Base-by-base conservation (phyloP, 2,797 vertebrate genomes). In the Mormyrus proboscirostris region DNA sequence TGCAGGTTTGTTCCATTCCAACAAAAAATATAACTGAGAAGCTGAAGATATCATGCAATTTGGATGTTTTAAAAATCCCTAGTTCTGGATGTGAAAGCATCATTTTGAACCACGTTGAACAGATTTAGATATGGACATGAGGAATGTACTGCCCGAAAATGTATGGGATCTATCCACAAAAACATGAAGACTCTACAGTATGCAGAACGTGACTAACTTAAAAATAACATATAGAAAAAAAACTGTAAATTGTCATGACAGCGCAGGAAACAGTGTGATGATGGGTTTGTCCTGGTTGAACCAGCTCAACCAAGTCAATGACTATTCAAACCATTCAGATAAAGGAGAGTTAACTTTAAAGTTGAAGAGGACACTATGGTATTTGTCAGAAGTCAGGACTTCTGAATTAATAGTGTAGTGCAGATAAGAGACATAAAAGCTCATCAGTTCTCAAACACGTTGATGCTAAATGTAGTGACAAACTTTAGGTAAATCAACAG, bases 401-500 rank as follows among this genome's bases (percentile, higher is more conserved):
- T 47, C 59, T 65, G 33, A 44, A 44, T 69, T 22, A 65, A 69
- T 14, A 3, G 19, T 25, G 57, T 22, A 47, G 8, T 47, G 86
- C 33, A 88, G 59, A 88, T 25, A 59, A 49, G 29, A 59, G 9
- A 82, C 76, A 79, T 59, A 9, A 59, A 51, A 55, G 50, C 53
- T 57, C 49, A 51, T 49, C 49, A 84, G 44, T 22, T 76, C 55
- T 51, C 19, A 88, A 22, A 84, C 57, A 69, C 14, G 55, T 51
- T 90, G 62, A 88, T 53, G 38, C 84, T 73, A 92, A 55, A 90
- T 84, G 91, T 85, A 79, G 65, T 84, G 89, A 92, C 89, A 90
- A 83, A 93, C 90, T 33, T 89, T 90, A 90, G 91, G 92, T 86
- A 91, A 92, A 69, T 83, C 90, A 92, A 91, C 93, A 93, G 92